Base-by-base conservation (phyloP, 1,140 invertebrate species). In the Asbolus verrucosus region DNA sequence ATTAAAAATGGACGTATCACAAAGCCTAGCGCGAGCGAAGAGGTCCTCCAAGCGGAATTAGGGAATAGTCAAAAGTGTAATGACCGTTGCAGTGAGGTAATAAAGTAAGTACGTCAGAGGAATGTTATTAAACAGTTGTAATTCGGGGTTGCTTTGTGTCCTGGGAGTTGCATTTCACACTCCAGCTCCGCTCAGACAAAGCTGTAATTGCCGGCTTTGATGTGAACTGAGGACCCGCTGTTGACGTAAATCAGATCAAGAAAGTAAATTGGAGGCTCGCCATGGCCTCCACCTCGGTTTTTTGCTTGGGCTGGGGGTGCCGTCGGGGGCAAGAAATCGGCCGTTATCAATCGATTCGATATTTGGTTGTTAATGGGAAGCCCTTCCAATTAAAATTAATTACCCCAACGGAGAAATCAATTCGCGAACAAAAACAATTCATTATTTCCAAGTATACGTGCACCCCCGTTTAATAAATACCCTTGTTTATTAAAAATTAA, bases 231-330 rank as follows among this genome's bases (percentile, higher is more conserved):
- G 54, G 68, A 70, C 63, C 67, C 41, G 21, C 41, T 68, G 61
- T 70, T 69, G 67, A 67, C 63, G 62, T 60, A 73, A 73, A 73
- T 73, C 71, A 73, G 68, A 73, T 73, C 71, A 73, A 54, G 71
- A 67, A 70, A 67, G 62, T 70, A 73, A 73, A 73, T 70, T 70
- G 65, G 33, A 70, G 61, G 39, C 24, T 54, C 15, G 39, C 36
- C 15, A 21, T 54, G 11, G 16, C 43, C 62, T 39, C 16, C 18
- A 14, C 19, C 39, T 65, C n/a, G n/a, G n/a, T n/a, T n/a, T n/a
- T n/a, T n/a, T n/a, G n/a, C n/a, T n/a, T n/a, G n/a, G n/a, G n/a
- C n/a, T n/a, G n/a, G n/a, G n/a, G n/a, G n/a, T n/a, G n/a, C n/a
- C n/a, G n/a, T n/a, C n/a, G n/a, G n/a, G n/a, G n/a, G n/a, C n/a